Evolutionary conservation across 2,888 invertebrate genomes (phyloP), one percentile per base, ranked within the genome.

Genomic region (Argyra leucocephala): DNA sequence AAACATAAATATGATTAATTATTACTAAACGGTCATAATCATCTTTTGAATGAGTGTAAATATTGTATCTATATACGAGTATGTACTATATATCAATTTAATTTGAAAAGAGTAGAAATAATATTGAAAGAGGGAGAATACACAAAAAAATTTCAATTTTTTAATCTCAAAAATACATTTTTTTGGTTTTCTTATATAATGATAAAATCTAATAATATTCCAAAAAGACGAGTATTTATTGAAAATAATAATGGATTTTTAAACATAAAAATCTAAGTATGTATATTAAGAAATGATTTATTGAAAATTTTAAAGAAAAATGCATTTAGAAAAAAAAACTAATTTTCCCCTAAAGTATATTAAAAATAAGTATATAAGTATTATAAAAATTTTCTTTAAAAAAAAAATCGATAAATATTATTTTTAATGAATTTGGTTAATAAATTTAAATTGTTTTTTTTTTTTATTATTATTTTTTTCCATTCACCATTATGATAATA

Each of bases 1-100:
- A 15, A 18, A 48, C 48, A 48, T 48, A 48, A 48, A 48, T 48
- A 48, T 48, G 48, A 48, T 48, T 48, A 48, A 48, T 48, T 48
- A 48, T 48, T 18, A 48, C 48, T 48, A 18, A 48, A 48, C n/a
- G 48, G 48, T 48, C 15, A 48, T 48, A 48, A 48, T 48, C 48
- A 48, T 48, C n/a, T 48, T 48, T 15, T 18, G 18, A 48, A n/a
- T 18, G 18, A 18, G 15, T 48, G n/a, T 48, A 48, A 48, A 48
- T 48, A 31, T 48, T 48, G 48, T 48, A 18, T 48, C 15, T 48
- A 48, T 15, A 48, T 31, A 31, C n/a, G n/a, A 48, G n/a, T 48
- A 48, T 48, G 5, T 37, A 10, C 31, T 10, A 6, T 31, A 26
- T 48, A 12, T 48, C 18, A 48, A 48, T 48, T 12, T 48, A 1